Base-by-base conservation (phyloP, 92 coral and sea anemone species). In the Plumapathes pennacea region DNA sequence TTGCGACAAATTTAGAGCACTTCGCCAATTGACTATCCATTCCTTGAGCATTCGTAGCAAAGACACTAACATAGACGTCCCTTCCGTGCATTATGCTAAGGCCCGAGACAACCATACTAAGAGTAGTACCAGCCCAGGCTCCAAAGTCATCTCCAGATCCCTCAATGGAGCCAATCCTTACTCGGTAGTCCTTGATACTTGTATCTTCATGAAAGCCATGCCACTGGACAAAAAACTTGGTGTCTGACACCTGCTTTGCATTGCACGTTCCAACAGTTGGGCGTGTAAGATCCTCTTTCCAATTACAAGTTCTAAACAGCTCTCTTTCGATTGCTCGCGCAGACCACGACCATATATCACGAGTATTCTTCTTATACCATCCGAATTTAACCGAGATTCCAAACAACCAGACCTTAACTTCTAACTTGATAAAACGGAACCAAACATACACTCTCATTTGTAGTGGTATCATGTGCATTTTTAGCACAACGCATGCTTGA, bases 151-250 rank as follows among this genome's bases (percentile, higher is more conserved):
- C 90, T 2, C 80, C 88, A 7, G 88, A 89, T 2, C 83, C 90
- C 18, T 29, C 7, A 25, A 78, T 74, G 0, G 88, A 79, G 29
- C 97, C 97, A 3, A 89, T 80, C 11, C 32, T 58, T 21, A 89
- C 88, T 38, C 63, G 50, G 46, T 89, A 89, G 22, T 62, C 20
- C 27, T 52, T 60, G 44, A 89, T 89, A 15, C 53, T 49, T 11
- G 87, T 85, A 65, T 89, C 89, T 46, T 89, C 97, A 47, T 68
- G 71, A 37, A 89, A 89, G 10, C 94, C 88, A 42, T 78, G 67
- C 97, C 97, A 89, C 53, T 83, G 82, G 3, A 80, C 76, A 37
- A 79, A 80, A 56, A 83, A 89, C 11, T 58, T 46, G 20, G 66
- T 78, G 46, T 84, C 89, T n/a, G 71, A 85, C 3, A 70, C 78